Conservation (phyloP, 2,888 invertebrate genomes). For the Epinotia bilunana region DNA sequence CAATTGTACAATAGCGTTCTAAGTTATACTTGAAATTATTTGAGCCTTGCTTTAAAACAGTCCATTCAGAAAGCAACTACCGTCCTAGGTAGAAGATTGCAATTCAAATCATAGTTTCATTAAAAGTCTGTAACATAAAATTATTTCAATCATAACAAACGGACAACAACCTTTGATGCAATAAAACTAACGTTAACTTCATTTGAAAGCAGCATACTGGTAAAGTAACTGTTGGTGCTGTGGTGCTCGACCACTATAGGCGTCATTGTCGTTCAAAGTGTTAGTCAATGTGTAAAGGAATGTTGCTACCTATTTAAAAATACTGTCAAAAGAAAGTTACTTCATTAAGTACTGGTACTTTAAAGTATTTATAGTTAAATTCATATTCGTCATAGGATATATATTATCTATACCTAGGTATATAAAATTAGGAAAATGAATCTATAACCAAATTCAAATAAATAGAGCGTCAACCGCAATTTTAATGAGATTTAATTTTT, state of each 20-base stretch:
- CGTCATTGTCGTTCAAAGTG: background rate
- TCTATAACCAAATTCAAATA: background rate
- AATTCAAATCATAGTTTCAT: too few species aligned
- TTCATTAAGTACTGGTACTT: constrained; percentile 25
- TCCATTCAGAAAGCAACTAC: too few species aligned
- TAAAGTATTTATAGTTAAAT: background rate
- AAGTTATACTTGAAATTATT: too few species aligned
- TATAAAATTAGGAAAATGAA: background rate
- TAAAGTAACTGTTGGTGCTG: background rate
- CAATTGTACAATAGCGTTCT: too few species aligned
- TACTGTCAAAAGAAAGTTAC: constrained; percentile 19
- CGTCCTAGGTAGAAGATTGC: too few species aligned
- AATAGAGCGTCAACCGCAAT: background rate
- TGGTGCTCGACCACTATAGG: background rate
- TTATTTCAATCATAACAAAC: too few species aligned
- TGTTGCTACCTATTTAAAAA: constrained; percentile 32
- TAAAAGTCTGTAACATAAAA: too few species aligned
- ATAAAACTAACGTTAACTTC: background rate
- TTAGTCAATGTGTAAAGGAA: constrained; percentile 11
- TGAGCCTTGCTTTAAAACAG: too few species aligned
- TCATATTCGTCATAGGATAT: constrained; percentile 1
- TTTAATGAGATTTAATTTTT: constrained; percentile 31
- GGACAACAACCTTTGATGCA: background rate
- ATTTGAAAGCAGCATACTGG: too few species aligned
- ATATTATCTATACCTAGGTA: background rate